Conservation (phyloP, 2,888 invertebrate species). For the Labia minor region DNA sequence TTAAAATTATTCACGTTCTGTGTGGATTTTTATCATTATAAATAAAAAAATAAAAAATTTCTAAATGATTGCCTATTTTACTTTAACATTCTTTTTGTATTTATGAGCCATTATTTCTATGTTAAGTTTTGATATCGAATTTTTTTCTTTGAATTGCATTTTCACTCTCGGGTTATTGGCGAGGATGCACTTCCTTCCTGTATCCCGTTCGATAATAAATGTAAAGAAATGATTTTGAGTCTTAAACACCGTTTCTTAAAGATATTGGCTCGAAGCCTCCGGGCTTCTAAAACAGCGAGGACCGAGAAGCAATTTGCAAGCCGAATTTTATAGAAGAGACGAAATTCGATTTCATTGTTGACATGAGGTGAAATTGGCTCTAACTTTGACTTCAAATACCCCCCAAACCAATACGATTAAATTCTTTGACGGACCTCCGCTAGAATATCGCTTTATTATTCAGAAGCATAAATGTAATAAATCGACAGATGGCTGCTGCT, state of each 20-base stretch:
- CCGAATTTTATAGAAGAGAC: neutral
- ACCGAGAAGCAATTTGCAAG: neutral
- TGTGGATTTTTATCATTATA: too few species aligned
- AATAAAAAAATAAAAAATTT: too few species aligned
- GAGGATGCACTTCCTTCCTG: too few species aligned
- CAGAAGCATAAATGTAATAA: neutral
- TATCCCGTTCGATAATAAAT: too few species aligned
- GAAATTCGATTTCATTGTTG: neutral
- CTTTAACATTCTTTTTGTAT: too few species aligned
- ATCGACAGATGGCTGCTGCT: neutral
- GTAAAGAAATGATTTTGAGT: neutral
- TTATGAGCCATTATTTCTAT: too few species aligned
- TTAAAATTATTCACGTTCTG: too few species aligned
- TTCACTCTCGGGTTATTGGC: too few species aligned
- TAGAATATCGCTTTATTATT: neutral
- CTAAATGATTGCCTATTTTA: too few species aligned
- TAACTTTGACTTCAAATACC: neutral
- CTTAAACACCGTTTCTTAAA: neutral
- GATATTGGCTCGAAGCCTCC: neutral
- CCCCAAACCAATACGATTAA: neutral
- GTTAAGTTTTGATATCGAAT: too few species aligned
- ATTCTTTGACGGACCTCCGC: neutral
- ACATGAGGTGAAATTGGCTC: conserved; percentile 7
- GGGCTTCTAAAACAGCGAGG: neutral
- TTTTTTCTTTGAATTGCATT: too few species aligned